A percentile compares a stretch with the other conserved stretches of the same genome.
Conservation (phyloP, 2,797 vertebrate species). For the Myiotriccus ornatus region DNA sequence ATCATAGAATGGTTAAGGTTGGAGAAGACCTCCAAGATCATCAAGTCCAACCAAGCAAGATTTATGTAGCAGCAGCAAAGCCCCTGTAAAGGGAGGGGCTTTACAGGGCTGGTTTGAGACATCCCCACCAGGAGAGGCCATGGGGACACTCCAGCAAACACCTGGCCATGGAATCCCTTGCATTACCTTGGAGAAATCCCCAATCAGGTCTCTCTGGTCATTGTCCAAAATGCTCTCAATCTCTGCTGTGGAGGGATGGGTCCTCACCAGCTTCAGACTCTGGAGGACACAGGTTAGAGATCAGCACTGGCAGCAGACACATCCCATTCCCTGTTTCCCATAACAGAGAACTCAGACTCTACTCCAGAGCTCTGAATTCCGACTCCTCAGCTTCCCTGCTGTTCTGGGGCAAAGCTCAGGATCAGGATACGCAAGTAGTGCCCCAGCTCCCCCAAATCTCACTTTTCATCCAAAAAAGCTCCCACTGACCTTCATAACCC, state of each 20-base stretch:
- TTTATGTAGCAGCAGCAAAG: background rate
- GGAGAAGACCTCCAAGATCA: background rate
- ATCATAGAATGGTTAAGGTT: background rate
- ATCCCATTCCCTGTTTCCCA: background rate
- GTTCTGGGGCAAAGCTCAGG: background rate
- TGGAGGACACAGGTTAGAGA: background rate
- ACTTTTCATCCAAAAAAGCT: background rate
- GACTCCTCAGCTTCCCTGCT: background rate
- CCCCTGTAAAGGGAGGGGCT: background rate
- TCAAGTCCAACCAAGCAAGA: background rate
- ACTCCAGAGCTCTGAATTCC: background rate
- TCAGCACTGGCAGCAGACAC: rapidly evolving
- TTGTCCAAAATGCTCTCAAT: slow-evolving; percentile 87
- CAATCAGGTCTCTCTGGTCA: slow-evolving; percentile 85
- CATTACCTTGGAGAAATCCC: slow-evolving; percentile 94
- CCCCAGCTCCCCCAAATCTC: background rate
- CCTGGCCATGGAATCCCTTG: background rate
- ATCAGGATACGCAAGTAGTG: rapidly evolving
- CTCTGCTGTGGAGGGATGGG: slow-evolving; percentile 81
- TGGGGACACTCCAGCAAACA: too few species aligned
- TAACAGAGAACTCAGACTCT: rapidly evolving
- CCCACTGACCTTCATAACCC: background rate
- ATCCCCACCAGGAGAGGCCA: background rate
- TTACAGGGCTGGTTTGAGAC: background rate
- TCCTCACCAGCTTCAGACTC: slow-evolving; percentile 72